These are phyloP conservation scores for Apostichopus californicus DNA, from an alignment of 35 echinoderm and acorn worm species.

Conservation along the genomic window DNA sequence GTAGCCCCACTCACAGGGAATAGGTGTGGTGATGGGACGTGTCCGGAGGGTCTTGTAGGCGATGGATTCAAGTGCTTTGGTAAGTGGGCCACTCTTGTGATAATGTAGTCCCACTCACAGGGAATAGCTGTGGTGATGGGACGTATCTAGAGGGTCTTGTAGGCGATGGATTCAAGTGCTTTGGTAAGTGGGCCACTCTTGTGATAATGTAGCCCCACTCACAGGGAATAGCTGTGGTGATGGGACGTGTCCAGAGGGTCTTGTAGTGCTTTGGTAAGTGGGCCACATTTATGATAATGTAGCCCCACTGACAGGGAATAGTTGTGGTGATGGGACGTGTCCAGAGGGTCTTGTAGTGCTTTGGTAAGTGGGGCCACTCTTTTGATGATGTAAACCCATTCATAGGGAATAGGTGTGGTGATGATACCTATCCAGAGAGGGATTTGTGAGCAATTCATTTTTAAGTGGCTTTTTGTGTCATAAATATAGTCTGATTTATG, in stretches of 20 bases:
- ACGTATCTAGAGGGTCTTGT: slow-evolving; percentile 38
- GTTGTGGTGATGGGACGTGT: no score
- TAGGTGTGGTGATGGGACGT: slow-evolving; percentile 9
- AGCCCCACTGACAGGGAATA: no score
- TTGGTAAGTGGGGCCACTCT: not conserved
- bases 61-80: slow-evolving; percentile 53
- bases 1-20: slow-evolving; percentile 3
- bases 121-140: not conserved
- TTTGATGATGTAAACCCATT: not conserved
- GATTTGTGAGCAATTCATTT: slow-evolving; percentile 14
- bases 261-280: no score
- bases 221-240: no score
- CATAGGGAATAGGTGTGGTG: not conserved
- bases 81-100: not conserved
- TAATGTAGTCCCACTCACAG: not conserved
- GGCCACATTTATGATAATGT: no score
- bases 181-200: no score
- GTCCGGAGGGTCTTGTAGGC: slow-evolving; percentile 57
- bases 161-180: slow-evolving; percentile 31
- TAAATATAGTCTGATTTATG: no score
- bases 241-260: no score
- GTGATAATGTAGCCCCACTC: no score
- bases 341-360: not conserved
- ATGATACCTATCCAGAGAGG: slow-evolving; percentile 12
- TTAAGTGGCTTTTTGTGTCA: slow-evolving; percentile 24